Base-by-base conservation (phyloP, 2,797 vertebrate species). In the Sphaeramia orbicularis region DNA sequence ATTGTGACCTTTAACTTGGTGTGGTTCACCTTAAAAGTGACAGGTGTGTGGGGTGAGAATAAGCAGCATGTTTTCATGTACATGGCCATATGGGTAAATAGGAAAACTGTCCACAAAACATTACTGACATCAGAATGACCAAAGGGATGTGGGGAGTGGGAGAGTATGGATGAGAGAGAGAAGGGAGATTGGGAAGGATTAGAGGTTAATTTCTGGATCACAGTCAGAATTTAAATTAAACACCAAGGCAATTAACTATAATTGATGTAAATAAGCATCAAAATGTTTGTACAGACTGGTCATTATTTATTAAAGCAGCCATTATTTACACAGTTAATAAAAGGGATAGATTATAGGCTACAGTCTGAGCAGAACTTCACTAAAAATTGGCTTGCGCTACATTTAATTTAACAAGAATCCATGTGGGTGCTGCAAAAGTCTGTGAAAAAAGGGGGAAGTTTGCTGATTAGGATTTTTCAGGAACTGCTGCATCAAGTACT, bases 1-100 rank as follows among this genome's bases (percentile, higher is more conserved):
- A 15, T 58, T 86, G 41, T 57, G 90, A 91, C 92, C 90, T 91
- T 90, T 92, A 81, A 73, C 79, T 83, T 79, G 65, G 61, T 60
- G 65, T 60, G 60, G 67, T 84, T 76, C 66, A 68, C 75, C 81
- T 80, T 56, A 18, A 78, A 81, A 73, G 51, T 81, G 83, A 83
- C 80, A 87, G 73, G 67, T 38, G 36, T 65, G 52, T 53, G 66
- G 55, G 9, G 27, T 10, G 15, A 40, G 62, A 54, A 61, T 42
- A 49, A 51, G 57, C 57, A 52, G 55, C 27, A 50, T 68, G 51
- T 72, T 71, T 76, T 66, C 63, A 52, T 74, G 71, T 53, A 66
- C 43, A 54, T 14, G 55, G 45, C 71, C 77, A 83, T 78, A 71
- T 68, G 68, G 67, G 74, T 64, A 68, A 80, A 76, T 30, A 64